phyloP scores from a whole-genome alignment of 2,888 invertebrate species.

The Polylopha cassiicola region DNA sequence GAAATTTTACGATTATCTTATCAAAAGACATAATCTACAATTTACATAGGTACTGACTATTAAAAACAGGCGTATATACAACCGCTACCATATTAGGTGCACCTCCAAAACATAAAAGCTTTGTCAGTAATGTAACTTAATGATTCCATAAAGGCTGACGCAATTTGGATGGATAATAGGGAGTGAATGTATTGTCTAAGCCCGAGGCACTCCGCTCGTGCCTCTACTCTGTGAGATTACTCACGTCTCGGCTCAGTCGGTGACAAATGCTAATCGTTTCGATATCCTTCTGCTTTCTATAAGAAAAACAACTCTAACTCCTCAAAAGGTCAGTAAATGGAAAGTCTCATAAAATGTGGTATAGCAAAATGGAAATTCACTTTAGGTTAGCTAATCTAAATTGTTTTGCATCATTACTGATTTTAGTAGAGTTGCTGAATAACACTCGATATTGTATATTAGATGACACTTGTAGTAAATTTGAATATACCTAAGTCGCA shows the following conservation, averaged over 20 bases:
- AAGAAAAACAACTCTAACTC: too few relatives aligned
- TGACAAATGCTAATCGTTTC: constrained; percentile 7
- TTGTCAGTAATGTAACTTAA: constrained; percentile 43
- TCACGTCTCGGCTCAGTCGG: constrained; percentile 6
- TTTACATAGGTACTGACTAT: constrained; percentile 7
- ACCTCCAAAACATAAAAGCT: constrained; percentile 38
- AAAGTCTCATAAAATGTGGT: too few relatives aligned
- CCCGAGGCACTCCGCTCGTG: constrained; percentile 12
- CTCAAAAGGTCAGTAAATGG: too few relatives aligned
- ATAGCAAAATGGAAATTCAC: too few relatives aligned
- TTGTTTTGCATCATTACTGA: too few relatives aligned
- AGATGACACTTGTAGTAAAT: too few relatives aligned
- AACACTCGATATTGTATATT: too few relatives aligned
- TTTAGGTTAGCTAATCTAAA: too few relatives aligned
- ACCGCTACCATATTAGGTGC: constrained; percentile 19
- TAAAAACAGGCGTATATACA: constrained; percentile 8
- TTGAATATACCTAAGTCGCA: too few relatives aligned
- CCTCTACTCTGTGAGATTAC: constrained; percentile 4
- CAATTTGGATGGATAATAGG: constrained; percentile 43
- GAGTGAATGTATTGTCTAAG: constrained; percentile 36
- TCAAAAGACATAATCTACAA: neutral
- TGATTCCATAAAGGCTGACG: constrained; percentile 38
- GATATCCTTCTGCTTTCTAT: too few relatives aligned
- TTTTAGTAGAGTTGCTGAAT: too few relatives aligned
- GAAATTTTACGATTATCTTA: too few relatives aligned